These are phyloP conservation scores for Zaprionus capensis DNA, from an alignment of 1,140 invertebrate species.

Conservation along the genomic window DNA sequence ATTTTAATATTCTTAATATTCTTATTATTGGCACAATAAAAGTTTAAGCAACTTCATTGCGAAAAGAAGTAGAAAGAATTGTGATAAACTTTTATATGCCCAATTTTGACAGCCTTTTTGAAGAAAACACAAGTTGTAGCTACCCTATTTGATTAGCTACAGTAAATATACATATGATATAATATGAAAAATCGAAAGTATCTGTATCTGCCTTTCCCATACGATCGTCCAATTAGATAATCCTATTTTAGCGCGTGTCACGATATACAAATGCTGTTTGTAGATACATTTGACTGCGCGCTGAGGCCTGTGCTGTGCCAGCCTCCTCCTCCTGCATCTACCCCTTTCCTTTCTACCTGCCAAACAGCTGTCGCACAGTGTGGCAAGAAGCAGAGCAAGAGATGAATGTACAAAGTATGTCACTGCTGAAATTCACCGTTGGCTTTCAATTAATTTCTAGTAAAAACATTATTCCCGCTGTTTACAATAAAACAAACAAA, in stretches of 20 bases:
- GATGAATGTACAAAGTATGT: constrained; percentile 52
- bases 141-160: too few relatives aligned
- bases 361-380: constrained; percentile 28
- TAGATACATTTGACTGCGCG: constrained; percentile 41
- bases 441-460: constrained; percentile 57
- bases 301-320: constrained; percentile 2
- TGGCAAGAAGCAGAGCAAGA: constrained; percentile 35
- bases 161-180: not conserved
- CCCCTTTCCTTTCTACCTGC: not conserved
- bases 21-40: too few relatives aligned
- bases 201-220: not conserved
- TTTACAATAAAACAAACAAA: constrained; percentile 46
- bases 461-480: constrained; percentile 60
- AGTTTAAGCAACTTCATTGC: too few relatives aligned
- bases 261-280: constrained; percentile 58
- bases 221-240: not conserved
- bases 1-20: too few relatives aligned
- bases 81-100: too few relatives aligned
- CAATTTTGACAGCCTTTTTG: too few relatives aligned
- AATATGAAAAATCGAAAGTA: not conserved
- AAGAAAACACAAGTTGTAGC: too few relatives aligned
- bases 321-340: not conserved
- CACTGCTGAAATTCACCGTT: constrained; percentile 41
- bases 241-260: constrained; percentile 28
- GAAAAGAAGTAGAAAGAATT: too few relatives aligned